Evolutionary conservation across 2,888 invertebrate genomes (phyloP), one percentile per base, ranked within the genome.

Genomic region (Leptothorax acervorum): DNA sequence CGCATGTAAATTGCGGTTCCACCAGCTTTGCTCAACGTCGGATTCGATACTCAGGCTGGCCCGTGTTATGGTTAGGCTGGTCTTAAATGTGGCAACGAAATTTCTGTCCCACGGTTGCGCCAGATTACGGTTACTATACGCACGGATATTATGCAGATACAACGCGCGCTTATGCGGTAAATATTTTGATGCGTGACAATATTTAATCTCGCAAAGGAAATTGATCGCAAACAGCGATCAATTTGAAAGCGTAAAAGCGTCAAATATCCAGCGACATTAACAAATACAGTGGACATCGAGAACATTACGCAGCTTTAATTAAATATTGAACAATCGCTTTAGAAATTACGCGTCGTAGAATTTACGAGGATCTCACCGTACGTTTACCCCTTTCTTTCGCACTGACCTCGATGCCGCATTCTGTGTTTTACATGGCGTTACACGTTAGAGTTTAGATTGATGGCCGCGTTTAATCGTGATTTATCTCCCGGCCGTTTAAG

Each of bases 1-100:
- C 28, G 45, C 75, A 83, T 85, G 85, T 85, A 85, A 86, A 86
- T 83, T 86, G 83, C 83, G 66, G 83, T 86, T 86, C 79, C 86
- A 83, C 79, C 70, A 71, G 85, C 83, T 79, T 85, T 79, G 68
- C 83, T 57, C 83, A 75, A 83, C 83, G 48, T 71, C 68, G 45
- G 55, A 31, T 62, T 73, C 79, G 79, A 60, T 66, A 74, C 53
- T 83, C 45, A 87, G 66, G 57, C 87, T 53, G 45, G 76, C 83
- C 60, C 63, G 48, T 57, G 51, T 79, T 66, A 85, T 45, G 75
- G 55, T 71, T 55, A 79, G 78, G 79, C 60, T 79, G 62, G 79
- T 83, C 83, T 83, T 83, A 83, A 83, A 70, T 79, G 83, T 57
- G 83, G 83, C 79, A 83, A 81, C 83, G 83, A 81, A 83, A 79